Evolutionary conservation across 1,140 invertebrate species (phyloP), one percentile per base, ranked within the genome.

Genomic region (Neodiprion virginianus): DNA sequence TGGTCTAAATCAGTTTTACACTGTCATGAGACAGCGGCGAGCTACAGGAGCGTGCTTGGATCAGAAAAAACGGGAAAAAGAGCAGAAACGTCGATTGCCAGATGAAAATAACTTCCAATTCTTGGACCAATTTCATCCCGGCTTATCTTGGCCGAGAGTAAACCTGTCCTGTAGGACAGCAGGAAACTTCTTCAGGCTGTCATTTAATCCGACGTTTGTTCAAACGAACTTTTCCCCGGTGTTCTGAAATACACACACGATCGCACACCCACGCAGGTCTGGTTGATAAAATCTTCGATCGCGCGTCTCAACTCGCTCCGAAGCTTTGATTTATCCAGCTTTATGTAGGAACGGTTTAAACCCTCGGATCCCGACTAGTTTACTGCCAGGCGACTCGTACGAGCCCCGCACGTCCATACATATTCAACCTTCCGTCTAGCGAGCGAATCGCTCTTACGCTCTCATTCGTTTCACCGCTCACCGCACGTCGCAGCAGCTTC

Each of bases 271-370:
- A 40, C 28, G 28, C 28, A 40, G 28, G 5, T 40, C 28, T 40
- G 53, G 53, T 8, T 61, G 53, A 61, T 61, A 61, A 61, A 61
- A 61, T 61, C 53, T 61, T 8, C 53, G 53, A 61, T 61, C 53
- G 53, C 28, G 5, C 53, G 53, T 61, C 53, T 61, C 28, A 40
- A 40, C 53, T 61, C 28, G 5, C 53, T 12, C 53, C n/a, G 4
- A 61, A 61, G 53, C 53, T 61, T 61, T 61, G 53, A 61, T 61
- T 61, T 61, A 61, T 61, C 53, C 53, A 61, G 53, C 53, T 61
- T 61, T 61, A 61, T 8, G 28, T 40, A 61, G 53, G 4, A 61
- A 61, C 53, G n/a, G 53, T 61, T 61, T 61, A 61, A 61, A 61
- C 53, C 53, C 53, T 17, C 11, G 5, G 53, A 17, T 8, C 53